phyloP scores from a whole-genome alignment of 23 tunicate species.

The Corella eumyota region DNA sequence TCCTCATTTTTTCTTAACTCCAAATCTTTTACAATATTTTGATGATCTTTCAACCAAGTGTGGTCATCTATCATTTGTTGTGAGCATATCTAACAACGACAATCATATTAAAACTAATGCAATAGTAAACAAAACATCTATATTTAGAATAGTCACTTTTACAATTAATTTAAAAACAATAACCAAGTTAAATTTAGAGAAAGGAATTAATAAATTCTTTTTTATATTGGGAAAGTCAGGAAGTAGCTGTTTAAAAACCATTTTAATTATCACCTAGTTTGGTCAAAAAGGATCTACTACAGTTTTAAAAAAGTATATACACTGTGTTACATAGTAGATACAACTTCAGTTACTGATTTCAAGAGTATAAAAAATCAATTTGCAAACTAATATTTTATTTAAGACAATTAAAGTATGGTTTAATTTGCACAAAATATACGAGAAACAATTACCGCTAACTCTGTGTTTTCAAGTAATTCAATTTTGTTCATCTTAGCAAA shows the following conservation, averaged over 20 bases:
- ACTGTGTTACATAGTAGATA: no score
- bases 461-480: slow-evolving; percentile 69
- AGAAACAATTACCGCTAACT: slow-evolving; percentile 42
- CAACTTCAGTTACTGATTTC: no score
- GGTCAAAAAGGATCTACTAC: no score
- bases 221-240: no score
- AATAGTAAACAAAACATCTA: background rate
- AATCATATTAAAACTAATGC: no score
- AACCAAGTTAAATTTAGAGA: no score
- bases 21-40: slow-evolving; percentile 31
- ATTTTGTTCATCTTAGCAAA: slow-evolving; percentile 84
- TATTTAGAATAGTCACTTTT: no score
- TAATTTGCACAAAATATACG: background rate
- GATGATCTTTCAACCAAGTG: slow-evolving; percentile 41
- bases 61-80: slow-evolving; percentile 51
- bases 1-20: slow-evolving; percentile 19
- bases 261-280: no score
- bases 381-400: background rate
- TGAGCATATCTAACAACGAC: slow-evolving; percentile 55
- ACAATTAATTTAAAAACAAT: no score
- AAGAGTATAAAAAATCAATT: background rate
- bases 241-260: no score
- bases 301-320: no score
- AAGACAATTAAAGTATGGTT: background rate
- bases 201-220: no score